Evolutionary conservation across 2,797 vertebrate genomes (phyloP), one percentile per base, ranked within the genome.

Genomic region (Brachymystax lenok): DNA sequence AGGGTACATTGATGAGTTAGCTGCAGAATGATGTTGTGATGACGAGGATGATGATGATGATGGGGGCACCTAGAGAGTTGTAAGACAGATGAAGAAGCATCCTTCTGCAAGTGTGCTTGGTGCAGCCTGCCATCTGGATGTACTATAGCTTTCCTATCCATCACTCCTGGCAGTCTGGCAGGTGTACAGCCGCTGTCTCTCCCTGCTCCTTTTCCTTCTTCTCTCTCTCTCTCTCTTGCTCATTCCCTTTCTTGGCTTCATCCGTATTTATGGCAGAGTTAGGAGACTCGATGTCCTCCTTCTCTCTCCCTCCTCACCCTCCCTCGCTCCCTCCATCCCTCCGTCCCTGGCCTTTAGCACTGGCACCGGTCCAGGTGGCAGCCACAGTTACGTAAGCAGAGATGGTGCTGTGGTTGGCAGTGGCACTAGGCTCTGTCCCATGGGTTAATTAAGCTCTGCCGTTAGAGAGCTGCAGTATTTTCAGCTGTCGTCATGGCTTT

Each of bases 391-490:
- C 72, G 21, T 61, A 77, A 46, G 40, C 40, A 77, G 17, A 59
- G 56, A 59, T 19, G 2, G 17, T 21, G 5, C 56, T 21, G 5
- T 6, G 14, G 17, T 16, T n/a, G 19, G 16, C 56, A 19, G 0
- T 33, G 64, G 28, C 64, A 30, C 27, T 16, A 67, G 68, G 19
- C 27, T 10, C 51, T 13, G 46, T 46, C 68, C 28, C 67, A 52
- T 33, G 68, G 63, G 75, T 52, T 71, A 35, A 80, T 71, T 75
- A 84, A 46, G 78, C 75, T 54, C 0, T 3, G 54, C 77, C 66
- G 21, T 67, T 27, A 8, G 75, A 10, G 59, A 21, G 33, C 69
- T 35, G 50, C 21, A 69, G 19, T 14, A 56, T n/a, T 51, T 61
- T 17, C 54, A 59, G 54, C 54, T 59, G 54, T 59, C 54, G 54